A percentile compares a stretch with the other conserved stretches of the same genome.
phyloP scores from a whole-genome alignment of 2,113 vertebrate genomes.

The Misgurnus mizolepis region DNA sequence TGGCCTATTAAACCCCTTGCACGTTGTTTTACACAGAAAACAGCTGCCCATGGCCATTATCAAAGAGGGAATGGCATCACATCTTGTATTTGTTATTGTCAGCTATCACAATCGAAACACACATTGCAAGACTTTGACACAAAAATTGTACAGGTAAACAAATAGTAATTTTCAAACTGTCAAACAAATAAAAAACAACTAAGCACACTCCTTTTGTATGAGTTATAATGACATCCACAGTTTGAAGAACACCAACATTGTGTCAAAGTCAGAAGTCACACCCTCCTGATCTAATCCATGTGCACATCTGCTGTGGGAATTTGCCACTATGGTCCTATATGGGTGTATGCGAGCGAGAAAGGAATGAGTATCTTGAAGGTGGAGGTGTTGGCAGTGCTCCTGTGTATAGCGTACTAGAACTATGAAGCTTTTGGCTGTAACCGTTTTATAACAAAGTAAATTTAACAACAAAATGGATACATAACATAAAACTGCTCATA shows the following conservation, averaged over 20 bases:
- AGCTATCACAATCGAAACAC: too few relatives aligned
- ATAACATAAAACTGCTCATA: too few relatives aligned
- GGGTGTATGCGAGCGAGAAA: background rate
- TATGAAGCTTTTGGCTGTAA: too few relatives aligned
- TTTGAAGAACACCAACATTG: background rate
- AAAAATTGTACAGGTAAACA: too few relatives aligned
- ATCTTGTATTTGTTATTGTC: too few relatives aligned
- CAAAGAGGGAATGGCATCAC: too few relatives aligned
- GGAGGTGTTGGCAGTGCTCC: background rate
- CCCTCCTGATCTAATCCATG: constrained; percentile 28
- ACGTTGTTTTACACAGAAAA: too few relatives aligned
- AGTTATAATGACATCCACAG: background rate
- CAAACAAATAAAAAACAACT: background rate
- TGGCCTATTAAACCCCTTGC: too few relatives aligned
- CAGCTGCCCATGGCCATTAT: too few relatives aligned
- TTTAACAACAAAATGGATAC: too few relatives aligned
- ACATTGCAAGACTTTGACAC: too few relatives aligned
- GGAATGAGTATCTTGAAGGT: background rate
- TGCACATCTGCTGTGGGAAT: constrained; percentile 28
- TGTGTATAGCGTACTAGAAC: background rate
- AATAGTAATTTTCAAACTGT: background rate
- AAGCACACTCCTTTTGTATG: background rate
- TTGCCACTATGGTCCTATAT: background rate
- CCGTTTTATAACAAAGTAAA: too few relatives aligned
- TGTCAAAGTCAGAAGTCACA: background rate